Base-by-base conservation (phyloP, 2,113 vertebrate species). In the Tympanuchus pallidicinctus region DNA sequence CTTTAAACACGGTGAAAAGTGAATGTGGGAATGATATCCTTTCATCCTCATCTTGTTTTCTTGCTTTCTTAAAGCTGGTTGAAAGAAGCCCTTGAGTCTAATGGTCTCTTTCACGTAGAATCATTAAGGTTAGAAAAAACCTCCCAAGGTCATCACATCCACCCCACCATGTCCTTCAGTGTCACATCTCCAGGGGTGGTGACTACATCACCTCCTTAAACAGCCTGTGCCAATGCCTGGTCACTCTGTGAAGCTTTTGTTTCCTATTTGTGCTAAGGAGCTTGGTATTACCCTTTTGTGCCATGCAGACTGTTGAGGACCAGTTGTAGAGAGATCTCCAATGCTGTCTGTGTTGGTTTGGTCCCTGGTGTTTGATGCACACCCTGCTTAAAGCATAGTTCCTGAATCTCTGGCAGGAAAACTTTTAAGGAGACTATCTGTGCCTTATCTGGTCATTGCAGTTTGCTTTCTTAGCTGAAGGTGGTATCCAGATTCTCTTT, bases 371-470 rank as follows among this genome's bases (percentile, higher is more conserved):
- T 40, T 42, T 34, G 15, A 14, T 70, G 18, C 19, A 14, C 6
- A 54, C 4, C 1, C 17, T 67, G 47, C 5, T 28, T 63, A n/a
- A 63, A 76, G 36, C 20, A 32, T 3, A 21, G 5, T 45, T 66
- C 4, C 4, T 67, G 4, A 19, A 0, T 52, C 4, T 59, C n/a
- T 10, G 64, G 25, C 15, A 69, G 60, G 30, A 57, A 73, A 69
- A 27, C 25, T 14, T 74, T 3, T 17, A 12, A 67, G 42, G 59
- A 52, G 65, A 57, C 54, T 65, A 38, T 21, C 38, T 59, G 15
- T 30, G 22, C 1, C 0, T 11, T 5, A 74, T 70, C 43, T 38
- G 56, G 30, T 21, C 3, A 0, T 63, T 36, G 36, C 27, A 24
- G 18, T 24, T 73, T 1, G 6, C 6, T 57, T 15, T 72, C 24